These are phyloP conservation scores for Aelia acuminata DNA, from an alignment of 2,888 invertebrate genomes.

Conservation along the genomic window DNA sequence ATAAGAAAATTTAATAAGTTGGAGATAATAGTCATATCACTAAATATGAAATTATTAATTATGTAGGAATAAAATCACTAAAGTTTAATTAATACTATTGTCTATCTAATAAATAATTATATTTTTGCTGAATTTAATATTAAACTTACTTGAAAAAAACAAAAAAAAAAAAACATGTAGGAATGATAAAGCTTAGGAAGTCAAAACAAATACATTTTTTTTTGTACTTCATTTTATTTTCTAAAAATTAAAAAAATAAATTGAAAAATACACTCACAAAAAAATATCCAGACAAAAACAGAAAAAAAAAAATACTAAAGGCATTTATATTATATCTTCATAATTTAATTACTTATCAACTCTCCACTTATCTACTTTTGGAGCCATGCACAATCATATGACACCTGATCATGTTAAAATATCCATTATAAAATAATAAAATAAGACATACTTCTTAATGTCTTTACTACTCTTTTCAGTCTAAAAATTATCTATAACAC, in stretches of 20 bases:
- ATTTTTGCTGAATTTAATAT: background rate
- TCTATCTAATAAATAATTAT: background rate
- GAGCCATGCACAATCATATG: background rate
- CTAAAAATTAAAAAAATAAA: slow-evolving; percentile 48
- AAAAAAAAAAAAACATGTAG: background rate
- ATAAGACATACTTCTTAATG: background rate
- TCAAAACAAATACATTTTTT: background rate
- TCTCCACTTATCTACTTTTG: background rate
- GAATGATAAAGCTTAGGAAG: background rate
- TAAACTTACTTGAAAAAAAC: background rate
- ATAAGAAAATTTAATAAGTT: background rate
- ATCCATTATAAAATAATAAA: background rate
- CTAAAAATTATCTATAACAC: background rate
- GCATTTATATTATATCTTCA: background rate
- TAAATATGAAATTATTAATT: background rate
- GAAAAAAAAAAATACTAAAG: background rate
- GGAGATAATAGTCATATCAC: background rate
- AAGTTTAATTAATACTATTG: background rate
- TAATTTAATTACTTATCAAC: background rate
- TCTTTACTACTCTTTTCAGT: background rate
- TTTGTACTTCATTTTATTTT: background rate
- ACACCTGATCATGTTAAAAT: background rate
- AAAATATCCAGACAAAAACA: background rate
- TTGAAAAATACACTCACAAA: slow-evolving; percentile 14
- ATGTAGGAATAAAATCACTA: background rate